These are phyloP conservation scores for Pammene fasciana DNA, from an alignment of 2,888 invertebrate species.

Conservation along the genomic window DNA sequence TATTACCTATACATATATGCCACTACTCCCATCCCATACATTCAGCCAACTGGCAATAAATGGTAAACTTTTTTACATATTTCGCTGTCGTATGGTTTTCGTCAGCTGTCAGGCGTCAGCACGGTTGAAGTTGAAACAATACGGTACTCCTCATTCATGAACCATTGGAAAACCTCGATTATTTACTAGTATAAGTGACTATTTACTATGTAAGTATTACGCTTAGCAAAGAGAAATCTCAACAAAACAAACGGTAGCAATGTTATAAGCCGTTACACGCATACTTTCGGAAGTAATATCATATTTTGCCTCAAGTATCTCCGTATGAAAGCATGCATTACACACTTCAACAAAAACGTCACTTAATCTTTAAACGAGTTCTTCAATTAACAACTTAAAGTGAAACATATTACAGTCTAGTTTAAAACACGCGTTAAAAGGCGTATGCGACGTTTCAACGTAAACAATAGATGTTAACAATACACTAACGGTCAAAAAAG, in stretches of 20 bases:
- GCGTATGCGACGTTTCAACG: neutral
- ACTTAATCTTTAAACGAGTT: neutral
- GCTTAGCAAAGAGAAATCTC: slow-evolving; percentile 29
- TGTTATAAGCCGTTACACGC: slow-evolving; percentile 29
- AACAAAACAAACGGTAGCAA: slow-evolving; percentile 30
- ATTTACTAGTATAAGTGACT: too few species aligned
- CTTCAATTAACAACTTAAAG: slow-evolving; percentile 7
- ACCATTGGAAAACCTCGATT: too few species aligned
- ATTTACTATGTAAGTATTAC: neutral
- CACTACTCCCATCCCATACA: too few species aligned
- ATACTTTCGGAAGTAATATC: slow-evolving; percentile 29
- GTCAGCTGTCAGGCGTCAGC: too few species aligned
- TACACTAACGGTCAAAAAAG: slow-evolving; percentile 53
- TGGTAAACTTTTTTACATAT: neutral
- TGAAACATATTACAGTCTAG: neutral
- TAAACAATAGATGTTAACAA: slow-evolving; percentile 42
- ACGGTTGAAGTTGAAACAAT: neutral
- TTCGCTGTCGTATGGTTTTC: neutral
- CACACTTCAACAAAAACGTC: neutral
- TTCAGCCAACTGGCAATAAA: too few species aligned
- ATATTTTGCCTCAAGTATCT: slow-evolving; percentile 22
- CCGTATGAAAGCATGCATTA: slow-evolving; percentile 28
- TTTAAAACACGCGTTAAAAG: neutral
- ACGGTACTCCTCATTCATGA: too few species aligned
- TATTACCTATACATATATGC: too few species aligned